Percentiles rank a stretch among this genome's conserved stretches.
These are phyloP conservation scores for Empidonax traillii DNA, from an alignment of 2,113 vertebrate genomes.

Conservation along the genomic window DNA sequence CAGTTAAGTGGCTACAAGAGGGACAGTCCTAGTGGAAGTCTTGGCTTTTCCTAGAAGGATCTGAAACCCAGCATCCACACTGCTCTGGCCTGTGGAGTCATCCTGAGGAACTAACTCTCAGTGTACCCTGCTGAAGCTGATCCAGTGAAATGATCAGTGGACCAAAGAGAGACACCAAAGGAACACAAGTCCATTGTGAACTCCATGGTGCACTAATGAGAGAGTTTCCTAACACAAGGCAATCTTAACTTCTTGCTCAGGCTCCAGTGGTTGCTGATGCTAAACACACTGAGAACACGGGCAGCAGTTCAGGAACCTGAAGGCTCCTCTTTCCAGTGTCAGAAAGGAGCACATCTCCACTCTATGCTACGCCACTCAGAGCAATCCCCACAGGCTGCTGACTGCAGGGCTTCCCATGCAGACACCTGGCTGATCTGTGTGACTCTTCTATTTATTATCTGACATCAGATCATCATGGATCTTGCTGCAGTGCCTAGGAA, in stretches of 20 bases:
- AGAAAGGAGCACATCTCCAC: not conserved
- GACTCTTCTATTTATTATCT: not conserved
- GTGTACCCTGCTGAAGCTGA: not conserved
- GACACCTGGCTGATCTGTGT: not conserved
- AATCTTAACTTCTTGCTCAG: not conserved
- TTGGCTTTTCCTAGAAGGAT: not conserved
- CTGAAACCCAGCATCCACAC: not conserved
- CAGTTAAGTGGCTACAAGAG: not conserved
- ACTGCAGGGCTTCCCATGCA: not conserved
- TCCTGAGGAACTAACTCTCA: not conserved
- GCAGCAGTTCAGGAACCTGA: not conserved
- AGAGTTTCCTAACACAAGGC: not conserved
- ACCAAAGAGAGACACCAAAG: not conserved
- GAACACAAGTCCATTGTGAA: fast-evolving
- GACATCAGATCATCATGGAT: not conserved
- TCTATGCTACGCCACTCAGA: not conserved
- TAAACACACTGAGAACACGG: fast-evolving
- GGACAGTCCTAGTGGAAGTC: not conserved
- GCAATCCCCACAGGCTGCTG: not conserved
- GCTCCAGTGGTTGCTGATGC: not conserved
- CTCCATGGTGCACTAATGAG: not conserved
- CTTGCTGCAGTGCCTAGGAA: not conserved
- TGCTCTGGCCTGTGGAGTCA: not conserved
- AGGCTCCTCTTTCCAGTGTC: not conserved
- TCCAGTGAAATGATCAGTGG: not conserved